Base-by-base conservation (phyloP, 2,797 vertebrate genomes). In the Phaenicophaeus curvirostris region DNA sequence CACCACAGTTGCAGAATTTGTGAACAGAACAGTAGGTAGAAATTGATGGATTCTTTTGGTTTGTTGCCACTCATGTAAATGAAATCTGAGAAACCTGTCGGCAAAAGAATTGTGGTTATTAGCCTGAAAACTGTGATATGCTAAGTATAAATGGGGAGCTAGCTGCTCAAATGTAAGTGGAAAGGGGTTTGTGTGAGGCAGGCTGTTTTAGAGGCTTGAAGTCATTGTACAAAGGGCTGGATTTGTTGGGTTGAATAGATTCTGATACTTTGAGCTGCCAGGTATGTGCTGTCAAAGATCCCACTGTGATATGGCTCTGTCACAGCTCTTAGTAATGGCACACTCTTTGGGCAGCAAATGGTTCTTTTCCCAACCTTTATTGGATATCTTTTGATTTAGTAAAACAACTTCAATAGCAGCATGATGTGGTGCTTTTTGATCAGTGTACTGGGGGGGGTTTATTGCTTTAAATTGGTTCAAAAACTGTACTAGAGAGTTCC, bases 51-150 rank as follows among this genome's bases (percentile, higher is more conserved):
- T 79, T 82, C n/a, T 77, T 74, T 61, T 84, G 51, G 24, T 85
- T 95, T 92, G 35, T 72, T 96, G 61, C 67, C 66, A 82, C 39
- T 51, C 11, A 13, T 19, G 44, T 71, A 89, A 94, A 93, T 46
- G 50, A 51, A 75, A 87, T 41, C 42, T 85, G 46, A 69, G 75
- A 94, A 95, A 59, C 19, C 33, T 91, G 72, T 89, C 72, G 74
- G 33, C 2, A 11, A 77, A 92, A 89, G 35, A 72, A 24, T 44
- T 76, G 30, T 55, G 61, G 59, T 82, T 87, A 71, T 54, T 92
- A 79, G 39, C 33, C 50, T 69, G 12, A 35, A 78, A 89, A 51
- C 9, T 87, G 76, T 94, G 89, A 80, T 46, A 89, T 20, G 37
- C 31, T 62, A 66, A 58, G 48, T 51, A 37, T 37, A 65, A 39